Base-by-base conservation (phyloP, 2,888 invertebrate genomes). In the Lysandra bellargus region DNA sequence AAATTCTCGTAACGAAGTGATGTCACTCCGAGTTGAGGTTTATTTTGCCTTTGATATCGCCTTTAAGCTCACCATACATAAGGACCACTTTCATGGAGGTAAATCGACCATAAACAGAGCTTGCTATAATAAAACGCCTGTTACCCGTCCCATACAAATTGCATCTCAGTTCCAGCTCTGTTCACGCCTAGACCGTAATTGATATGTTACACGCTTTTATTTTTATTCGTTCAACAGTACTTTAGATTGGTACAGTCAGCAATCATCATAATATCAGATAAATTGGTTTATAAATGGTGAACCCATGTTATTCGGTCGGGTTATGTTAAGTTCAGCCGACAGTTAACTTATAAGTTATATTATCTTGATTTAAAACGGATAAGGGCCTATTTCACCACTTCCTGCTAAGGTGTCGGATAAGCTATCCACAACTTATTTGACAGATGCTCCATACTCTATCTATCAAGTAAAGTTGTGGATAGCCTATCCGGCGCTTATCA, bases 131-230 rank as follows among this genome's bases (percentile, higher is more conserved):
- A 69, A 69, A 37, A 33, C 69, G 33, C 33, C 33, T 37, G 69
- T 33, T 69, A 33, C 69, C 5, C 33, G 14, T 69, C 5, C 33
- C 14, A 17, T 14, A 33, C 14, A 69, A 33, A 69, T 69, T 69
- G 69, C 69, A 33, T 69, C 33, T 12, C 5, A 37, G 69, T 69
- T 69, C 69, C 69, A 33, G 17, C 33, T 12, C 5, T 69, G 69
- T 69, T 69, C 69, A 69, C 69, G 69, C 69, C 69, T 69, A 69
- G 69, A 33, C 33, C 69, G 9, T 69, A 69, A 69, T 69, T 69
- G 69, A 69, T 69, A 33, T 37, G 69, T 69, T 37, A 69, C 14
- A 23, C 1, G 23, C 33, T 23, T 69, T 69, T 14, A 69, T 69
- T 69, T 69, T 69, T 69, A 37, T 69, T 69, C 33, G 4, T 14